Percentiles rank a stretch among this genome's conserved stretches.
These are phyloP conservation scores for Burhinus oedicnemus DNA, from an alignment of 2,113 vertebrate genomes.

Conservation along the genomic window DNA sequence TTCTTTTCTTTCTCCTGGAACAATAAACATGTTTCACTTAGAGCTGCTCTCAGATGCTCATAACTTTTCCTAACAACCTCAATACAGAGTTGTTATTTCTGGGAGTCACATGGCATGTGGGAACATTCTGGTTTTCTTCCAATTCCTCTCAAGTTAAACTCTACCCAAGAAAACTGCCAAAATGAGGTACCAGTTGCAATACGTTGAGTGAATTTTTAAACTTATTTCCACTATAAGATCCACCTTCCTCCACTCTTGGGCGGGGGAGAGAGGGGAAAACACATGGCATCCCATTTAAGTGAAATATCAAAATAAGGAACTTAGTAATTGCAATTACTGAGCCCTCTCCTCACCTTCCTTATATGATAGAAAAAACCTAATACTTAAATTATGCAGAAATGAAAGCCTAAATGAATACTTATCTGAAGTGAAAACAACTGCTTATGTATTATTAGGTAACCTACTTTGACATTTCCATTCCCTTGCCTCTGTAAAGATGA, in stretches of 20 bases:
- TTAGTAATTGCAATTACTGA: neutral
- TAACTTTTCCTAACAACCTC: conserved; percentile 38
- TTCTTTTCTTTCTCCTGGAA: neutral
- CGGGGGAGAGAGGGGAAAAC: neutral
- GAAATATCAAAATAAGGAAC: conserved; percentile 8
- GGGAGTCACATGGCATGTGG: conserved; percentile 55
- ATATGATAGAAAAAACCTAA: neutral
- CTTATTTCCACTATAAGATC: conserved; percentile 17
- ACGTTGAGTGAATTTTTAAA: neutral
- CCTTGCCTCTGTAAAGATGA: neutral
- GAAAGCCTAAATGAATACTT: neutral
- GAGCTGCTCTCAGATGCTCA: conserved; percentile 7
- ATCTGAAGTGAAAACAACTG: neutral
- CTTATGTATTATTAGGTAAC: neutral
- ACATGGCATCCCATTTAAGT: neutral
- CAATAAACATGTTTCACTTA: conserved; percentile 17
- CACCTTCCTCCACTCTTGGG: neutral
- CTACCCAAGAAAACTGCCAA: conserved; percentile 31
- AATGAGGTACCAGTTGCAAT: conserved; percentile 21
- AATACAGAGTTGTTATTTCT: conserved; percentile 53
- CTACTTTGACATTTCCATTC: neutral
- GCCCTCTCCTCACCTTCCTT: neutral
- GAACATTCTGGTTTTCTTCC: conserved; percentile 56
- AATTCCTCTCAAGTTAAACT: conserved; percentile 48
- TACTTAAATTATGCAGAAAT: neutral